phyloP scores from a whole-genome alignment of 2,113 vertebrate species.

The Delphinus delphis region DNA sequence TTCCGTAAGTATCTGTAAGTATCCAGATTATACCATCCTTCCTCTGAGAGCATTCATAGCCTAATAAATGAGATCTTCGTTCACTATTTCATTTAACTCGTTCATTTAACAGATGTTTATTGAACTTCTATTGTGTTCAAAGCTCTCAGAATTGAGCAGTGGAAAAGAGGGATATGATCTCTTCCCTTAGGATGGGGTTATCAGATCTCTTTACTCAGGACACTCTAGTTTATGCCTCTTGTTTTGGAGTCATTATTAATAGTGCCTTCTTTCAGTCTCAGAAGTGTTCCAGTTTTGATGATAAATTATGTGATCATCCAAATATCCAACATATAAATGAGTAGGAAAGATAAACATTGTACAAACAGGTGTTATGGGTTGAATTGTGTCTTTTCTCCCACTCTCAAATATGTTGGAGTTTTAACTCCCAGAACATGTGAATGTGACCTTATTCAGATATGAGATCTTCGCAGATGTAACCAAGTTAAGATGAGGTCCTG shows the following conservation, averaged over 20 bases:
- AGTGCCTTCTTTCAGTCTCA: neutral
- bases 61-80: neutral
- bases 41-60: neutral
- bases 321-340: neutral
- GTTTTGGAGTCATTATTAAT: neutral
- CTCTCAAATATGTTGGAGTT: neutral
- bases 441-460: neutral
- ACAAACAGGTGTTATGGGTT: neutral
- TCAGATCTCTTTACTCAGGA: neutral
- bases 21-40: neutral
- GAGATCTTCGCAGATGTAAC: neutral
- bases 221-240: neutral
- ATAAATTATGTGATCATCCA: conserved; percentile 6
- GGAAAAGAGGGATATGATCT: neutral
- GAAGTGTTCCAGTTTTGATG: neutral
- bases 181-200: neutral
- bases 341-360: neutral
- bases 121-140: neutral
- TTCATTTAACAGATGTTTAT: neutral
- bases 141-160: neutral
- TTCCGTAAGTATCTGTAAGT: neutral
- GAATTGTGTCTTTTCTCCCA: neutral
- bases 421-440: neutral
- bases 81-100: neutral
- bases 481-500: neutral